phyloP scores from a whole-genome alignment of 2,113 vertebrate genomes.

The Brienomyrus brachyistius region DNA sequence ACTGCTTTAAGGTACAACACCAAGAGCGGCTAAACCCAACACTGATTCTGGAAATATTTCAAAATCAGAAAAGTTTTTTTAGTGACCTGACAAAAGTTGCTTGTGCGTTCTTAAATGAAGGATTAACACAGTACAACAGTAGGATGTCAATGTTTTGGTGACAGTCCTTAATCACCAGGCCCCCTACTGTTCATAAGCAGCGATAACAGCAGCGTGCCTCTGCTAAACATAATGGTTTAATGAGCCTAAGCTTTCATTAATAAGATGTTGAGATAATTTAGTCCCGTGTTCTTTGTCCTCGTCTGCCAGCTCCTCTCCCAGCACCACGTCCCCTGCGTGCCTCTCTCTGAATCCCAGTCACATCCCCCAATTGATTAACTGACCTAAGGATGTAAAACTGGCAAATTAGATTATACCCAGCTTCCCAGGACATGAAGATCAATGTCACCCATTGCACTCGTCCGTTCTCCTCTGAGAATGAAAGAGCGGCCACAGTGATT shows the following conservation, averaged over 20 bases:
- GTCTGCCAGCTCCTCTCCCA: not conserved
- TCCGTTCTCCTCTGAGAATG: not conserved
- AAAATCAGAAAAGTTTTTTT: not conserved
- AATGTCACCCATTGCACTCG: not conserved
- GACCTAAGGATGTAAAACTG: constrained; percentile 2
- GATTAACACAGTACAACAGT: not conserved
- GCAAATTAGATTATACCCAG: constrained; percentile 9
- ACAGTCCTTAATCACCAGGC: not conserved
- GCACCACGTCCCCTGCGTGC: not conserved
- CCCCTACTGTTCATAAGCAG: not conserved
- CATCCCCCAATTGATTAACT: constrained; percentile 7
- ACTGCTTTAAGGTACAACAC: not conserved
- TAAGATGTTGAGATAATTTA: not conserved
- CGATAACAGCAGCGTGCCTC: not conserved
- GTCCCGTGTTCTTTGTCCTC: not conserved
- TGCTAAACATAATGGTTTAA: not conserved
- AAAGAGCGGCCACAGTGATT: not conserved
- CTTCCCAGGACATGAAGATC: not conserved
- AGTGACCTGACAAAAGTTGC: not conserved
- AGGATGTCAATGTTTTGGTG: too few relatives aligned
- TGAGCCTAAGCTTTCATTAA: not conserved
- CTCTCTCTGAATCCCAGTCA: not conserved
- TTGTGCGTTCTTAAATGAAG: not conserved
- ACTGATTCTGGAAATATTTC: not conserved
- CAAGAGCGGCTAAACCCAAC: not conserved